Percentiles rank a stretch among this genome's conserved stretches.
These are phyloP conservation scores for Motacilla tschutschensis DNA, from an alignment of 2,113 vertebrate genomes.

Conservation along the genomic window DNA sequence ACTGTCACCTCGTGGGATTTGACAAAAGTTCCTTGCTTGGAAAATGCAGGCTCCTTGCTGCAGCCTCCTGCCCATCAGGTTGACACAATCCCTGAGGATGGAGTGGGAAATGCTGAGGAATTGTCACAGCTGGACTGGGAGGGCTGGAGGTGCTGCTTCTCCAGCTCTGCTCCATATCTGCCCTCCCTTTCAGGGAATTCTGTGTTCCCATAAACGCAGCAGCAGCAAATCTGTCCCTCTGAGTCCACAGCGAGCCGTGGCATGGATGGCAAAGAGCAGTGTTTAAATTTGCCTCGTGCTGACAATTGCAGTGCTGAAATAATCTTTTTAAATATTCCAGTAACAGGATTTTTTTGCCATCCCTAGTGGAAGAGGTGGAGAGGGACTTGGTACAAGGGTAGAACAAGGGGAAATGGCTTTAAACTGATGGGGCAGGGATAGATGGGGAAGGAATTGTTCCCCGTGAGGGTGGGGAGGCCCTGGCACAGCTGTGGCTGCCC, in stretches of 20 bases:
- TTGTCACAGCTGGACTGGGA: not conserved
- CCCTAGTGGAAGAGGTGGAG: not conserved
- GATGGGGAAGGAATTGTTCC: not conserved
- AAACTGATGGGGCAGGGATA: not conserved
- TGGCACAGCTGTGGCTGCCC: not conserved
- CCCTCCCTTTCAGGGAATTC: not conserved
- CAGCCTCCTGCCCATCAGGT: not conserved
- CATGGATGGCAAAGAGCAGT: not conserved
- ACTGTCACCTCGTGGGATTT: not conserved
- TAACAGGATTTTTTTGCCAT: not conserved
- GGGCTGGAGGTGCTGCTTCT: not conserved
- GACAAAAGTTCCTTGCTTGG: not conserved
- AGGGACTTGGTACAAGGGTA: not conserved
- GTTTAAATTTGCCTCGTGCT: not conserved
- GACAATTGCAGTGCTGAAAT: not conserved
- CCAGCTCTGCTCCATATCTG: not conserved
- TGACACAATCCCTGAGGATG: accelerated
- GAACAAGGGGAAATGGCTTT: not conserved
- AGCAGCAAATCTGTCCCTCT: not conserved
- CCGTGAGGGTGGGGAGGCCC: not conserved
- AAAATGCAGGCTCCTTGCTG: accelerated
- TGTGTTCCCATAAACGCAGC: not conserved
- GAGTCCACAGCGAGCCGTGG: not conserved
- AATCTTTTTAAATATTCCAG: not conserved
- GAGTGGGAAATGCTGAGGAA: not conserved